Conservation (phyloP, 2,797 vertebrate genomes). For the Thunnus albacares region DNA sequence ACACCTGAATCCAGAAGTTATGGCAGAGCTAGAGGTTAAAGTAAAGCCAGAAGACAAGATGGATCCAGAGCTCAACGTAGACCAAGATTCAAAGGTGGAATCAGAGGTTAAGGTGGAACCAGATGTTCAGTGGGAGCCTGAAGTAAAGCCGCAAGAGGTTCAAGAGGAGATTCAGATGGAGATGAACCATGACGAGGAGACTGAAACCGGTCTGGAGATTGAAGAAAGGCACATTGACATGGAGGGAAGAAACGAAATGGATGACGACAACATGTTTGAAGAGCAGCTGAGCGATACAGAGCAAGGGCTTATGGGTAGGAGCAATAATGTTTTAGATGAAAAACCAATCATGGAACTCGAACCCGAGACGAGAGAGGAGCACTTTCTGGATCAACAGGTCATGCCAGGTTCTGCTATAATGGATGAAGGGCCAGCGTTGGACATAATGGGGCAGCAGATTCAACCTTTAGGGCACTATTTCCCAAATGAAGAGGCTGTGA, state of each 20-base stretch:
- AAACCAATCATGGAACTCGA: constrained; percentile 42
- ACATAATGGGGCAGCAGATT: constrained; percentile 17
- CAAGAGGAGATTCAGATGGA: constrained; percentile 17
- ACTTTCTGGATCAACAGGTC: background rate
- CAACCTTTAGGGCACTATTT: constrained; percentile 29
- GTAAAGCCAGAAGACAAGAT: background rate
- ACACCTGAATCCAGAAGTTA: background rate
- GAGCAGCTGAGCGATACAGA: background rate
- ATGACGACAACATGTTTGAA: background rate
- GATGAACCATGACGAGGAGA: constrained; percentile 26
- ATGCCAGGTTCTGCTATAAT: constrained; percentile 6
- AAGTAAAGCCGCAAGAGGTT: background rate
- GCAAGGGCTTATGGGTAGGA: background rate
- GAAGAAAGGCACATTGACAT: constrained; percentile 30
- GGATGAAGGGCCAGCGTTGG: constrained; percentile 43
- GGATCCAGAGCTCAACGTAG: background rate
- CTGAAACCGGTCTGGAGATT: background rate
- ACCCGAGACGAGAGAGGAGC: constrained; percentile 20
- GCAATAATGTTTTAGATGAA: background rate
- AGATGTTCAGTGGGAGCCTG: constrained; percentile 5
- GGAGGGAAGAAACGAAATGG: constrained; percentile 21
- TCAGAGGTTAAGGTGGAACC: constrained; percentile 21
- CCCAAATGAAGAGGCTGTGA: constrained; percentile 27
- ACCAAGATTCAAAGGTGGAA: background rate
- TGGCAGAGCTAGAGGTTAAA: constrained; percentile 3